Percentiles rank a stretch among this genome's conserved stretches.
These are phyloP conservation scores for Meghimatium bilineatum DNA, from an alignment of 2,888 invertebrate genomes.

Conservation along the genomic window DNA sequence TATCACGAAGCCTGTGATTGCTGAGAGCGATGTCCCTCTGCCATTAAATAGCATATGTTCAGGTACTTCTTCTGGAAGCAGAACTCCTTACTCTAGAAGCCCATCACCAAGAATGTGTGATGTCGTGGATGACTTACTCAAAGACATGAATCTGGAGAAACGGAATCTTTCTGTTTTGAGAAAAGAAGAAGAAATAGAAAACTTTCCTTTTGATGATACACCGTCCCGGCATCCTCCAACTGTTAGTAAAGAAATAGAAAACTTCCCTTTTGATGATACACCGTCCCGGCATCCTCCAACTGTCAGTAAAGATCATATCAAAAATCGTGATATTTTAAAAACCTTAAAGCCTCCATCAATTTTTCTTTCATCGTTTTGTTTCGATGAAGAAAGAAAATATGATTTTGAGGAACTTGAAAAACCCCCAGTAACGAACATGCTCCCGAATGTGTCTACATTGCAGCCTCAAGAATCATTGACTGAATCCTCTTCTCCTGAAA, in stretches of 20 bases:
- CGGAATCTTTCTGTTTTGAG: background rate
- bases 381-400: background rate
- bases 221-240: too few species aligned
- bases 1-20: background rate
- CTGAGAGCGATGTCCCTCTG: background rate
- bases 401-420: background rate
- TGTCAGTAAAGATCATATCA: too few species aligned
- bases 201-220: background rate
- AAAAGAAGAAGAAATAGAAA: background rate
- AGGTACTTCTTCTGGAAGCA: background rate
- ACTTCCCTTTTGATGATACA: background rate
- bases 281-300: too few species aligned
- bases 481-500: background rate
- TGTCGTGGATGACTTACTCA: background rate
- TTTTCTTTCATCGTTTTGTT: background rate
- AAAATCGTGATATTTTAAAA: too few species aligned
- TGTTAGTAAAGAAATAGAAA: background rate
- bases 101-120: background rate
- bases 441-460: background rate
- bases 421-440: background rate
- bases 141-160: background rate
- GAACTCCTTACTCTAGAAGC: background rate
- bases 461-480: background rate
- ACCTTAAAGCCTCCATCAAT: background rate
- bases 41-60: background rate